Conservation (phyloP, 2,113 vertebrate genomes). For the Antechinus stuartii region DNA sequence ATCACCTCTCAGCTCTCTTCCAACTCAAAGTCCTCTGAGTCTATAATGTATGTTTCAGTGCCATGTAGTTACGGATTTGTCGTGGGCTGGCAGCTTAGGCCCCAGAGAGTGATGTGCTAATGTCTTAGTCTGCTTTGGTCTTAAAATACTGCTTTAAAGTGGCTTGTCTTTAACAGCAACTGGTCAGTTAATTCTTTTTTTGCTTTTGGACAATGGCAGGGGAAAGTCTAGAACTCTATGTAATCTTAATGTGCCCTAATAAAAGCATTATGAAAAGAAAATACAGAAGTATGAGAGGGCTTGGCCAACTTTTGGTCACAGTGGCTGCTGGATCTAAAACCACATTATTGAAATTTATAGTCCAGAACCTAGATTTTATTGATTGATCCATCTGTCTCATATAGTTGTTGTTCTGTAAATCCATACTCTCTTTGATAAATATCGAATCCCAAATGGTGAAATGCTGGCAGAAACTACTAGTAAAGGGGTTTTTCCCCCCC, state of each 20-base stretch:
- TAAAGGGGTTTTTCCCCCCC: constrained; percentile 9
- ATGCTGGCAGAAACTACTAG: constrained; percentile 49
- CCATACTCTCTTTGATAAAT: constrained; percentile 19
- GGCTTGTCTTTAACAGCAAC: constrained; percentile 38
- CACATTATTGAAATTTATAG: constrained; percentile 42
- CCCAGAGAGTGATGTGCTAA: constrained; percentile 44
- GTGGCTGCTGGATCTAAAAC: constrained; percentile 63
- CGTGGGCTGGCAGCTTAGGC: constrained; percentile 50
- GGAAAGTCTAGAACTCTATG: constrained; percentile 51
- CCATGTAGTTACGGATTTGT: constrained; percentile 43
- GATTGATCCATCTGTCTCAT: constrained; percentile 52
- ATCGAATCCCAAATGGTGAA: constrained; percentile 44
- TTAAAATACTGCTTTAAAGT: neutral
- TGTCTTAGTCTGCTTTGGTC: constrained; percentile 56
- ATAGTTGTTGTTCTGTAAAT: constrained; percentile 62
- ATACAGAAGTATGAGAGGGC: constrained; percentile 46
- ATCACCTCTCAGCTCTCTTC: constrained; percentile 31
- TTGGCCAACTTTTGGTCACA: constrained; percentile 60
- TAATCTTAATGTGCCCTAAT: constrained; percentile 41
- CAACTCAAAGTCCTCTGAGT: constrained; percentile 51
- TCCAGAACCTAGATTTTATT: constrained; percentile 56
- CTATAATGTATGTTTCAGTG: constrained; percentile 57
- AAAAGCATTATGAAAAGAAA: constrained; percentile 13
- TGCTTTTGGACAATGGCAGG: constrained; percentile 47
- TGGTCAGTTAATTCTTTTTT: constrained; percentile 53